Evolutionary conservation across 2,113 vertebrate species (phyloP).

Genomic region (Balaenoptera acutorostrata): DNA sequence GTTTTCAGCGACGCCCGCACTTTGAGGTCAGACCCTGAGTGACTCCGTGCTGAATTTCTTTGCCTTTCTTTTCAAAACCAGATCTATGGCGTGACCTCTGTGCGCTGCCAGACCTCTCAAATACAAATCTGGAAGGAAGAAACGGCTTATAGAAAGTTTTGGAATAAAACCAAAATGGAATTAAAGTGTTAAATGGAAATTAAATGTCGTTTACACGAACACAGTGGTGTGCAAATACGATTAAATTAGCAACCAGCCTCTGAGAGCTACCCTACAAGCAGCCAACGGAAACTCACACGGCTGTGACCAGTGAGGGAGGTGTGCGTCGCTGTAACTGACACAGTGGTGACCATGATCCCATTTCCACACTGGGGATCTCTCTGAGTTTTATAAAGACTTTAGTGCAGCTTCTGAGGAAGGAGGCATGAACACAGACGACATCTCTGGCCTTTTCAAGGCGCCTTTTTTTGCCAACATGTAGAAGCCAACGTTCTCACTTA

Average conservation of each 20-base stretch:
- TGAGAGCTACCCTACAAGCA: rapidly evolving
- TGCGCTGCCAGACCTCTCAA: background rate
- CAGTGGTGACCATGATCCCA: rapidly evolving
- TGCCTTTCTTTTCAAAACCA: background rate
- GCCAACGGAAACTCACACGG: background rate
- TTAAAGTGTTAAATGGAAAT: background rate
- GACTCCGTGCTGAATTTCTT: background rate
- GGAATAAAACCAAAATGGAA: background rate
- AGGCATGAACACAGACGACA: rapidly evolving
- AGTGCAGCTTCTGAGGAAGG: background rate
- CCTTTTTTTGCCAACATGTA: background rate
- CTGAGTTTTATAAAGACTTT: background rate
- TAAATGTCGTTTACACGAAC: background rate
- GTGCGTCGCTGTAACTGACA: rapidly evolving
- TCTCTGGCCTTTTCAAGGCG: background rate
- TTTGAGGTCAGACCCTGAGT: background rate
- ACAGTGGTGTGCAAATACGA: background rate
- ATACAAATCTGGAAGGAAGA: background rate
- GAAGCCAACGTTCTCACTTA: background rate
- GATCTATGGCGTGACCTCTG: background rate
- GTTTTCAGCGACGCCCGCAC: background rate
- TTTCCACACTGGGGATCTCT: background rate
- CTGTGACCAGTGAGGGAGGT: background rate
- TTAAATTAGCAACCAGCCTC: background rate
- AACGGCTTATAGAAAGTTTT: background rate